phyloP scores from a whole-genome alignment of 2,888 invertebrate genomes.

The Scaptomyza polygonia region DNA sequence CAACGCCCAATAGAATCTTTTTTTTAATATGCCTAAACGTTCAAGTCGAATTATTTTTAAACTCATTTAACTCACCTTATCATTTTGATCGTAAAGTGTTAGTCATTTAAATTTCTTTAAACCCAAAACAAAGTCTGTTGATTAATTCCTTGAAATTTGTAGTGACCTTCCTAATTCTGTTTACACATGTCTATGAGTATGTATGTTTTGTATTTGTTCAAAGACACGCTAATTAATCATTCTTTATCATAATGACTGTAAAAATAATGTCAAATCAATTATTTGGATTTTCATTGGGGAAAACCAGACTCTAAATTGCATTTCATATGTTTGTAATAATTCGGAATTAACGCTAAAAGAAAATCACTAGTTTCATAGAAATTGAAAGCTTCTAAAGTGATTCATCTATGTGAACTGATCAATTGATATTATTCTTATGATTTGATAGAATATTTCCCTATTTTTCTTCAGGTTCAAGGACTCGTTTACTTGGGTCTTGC shows the following conservation, averaged over 20 bases:
- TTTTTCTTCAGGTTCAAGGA: slow-evolving; percentile 74
- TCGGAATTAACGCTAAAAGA: neutral
- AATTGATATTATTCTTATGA: neutral
- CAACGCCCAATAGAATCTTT: neutral
- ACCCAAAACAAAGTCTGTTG: neutral
- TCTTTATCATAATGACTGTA: neutral
- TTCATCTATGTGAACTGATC: neutral
- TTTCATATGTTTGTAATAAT: neutral
- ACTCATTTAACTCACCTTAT: neutral
- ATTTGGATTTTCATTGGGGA: neutral
- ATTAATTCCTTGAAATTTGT: slow-evolving; percentile 4
- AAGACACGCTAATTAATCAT: slow-evolving; percentile 9
- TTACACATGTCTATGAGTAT: neutral
- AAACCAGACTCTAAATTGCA: neutral
- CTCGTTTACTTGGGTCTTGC: slow-evolving; percentile 73
- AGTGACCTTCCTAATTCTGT: neutral
- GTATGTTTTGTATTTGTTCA: neutral
- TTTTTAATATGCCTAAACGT: neutral
- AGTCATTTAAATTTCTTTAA: slow-evolving; percentile 7
- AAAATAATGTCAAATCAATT: slow-evolving; percentile 11
- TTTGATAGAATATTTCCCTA: neutral
- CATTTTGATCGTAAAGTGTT: neutral
- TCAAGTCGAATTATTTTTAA: too few species aligned
- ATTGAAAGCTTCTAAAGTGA: neutral
- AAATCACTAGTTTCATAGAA: neutral